Conservation (phyloP, 2,888 invertebrate species). For the Hydriomena furcata region DNA sequence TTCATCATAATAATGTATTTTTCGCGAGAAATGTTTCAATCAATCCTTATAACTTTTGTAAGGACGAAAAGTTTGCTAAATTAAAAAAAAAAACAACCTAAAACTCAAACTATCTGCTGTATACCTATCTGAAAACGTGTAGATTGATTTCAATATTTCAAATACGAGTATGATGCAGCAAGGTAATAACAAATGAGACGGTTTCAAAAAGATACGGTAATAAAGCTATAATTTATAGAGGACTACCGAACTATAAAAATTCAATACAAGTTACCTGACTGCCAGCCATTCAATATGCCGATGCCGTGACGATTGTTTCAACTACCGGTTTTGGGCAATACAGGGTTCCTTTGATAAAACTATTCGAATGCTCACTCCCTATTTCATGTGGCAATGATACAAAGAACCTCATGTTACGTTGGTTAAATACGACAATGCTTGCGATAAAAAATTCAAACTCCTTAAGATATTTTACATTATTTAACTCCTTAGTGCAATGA, state of each 20-base stretch:
- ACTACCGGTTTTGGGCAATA: slow-evolving; percentile 71
- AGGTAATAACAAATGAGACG: slow-evolving; percentile 19
- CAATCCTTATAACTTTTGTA: no score
- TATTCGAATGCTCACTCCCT: slow-evolving; percentile 13
- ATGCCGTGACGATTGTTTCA: slow-evolving; percentile 71
- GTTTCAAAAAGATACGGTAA: slow-evolving; percentile 27
- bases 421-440: slow-evolving; percentile 1
- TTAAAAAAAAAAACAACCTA: no score
- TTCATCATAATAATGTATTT: no score
- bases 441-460: no score
- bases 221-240: slow-evolving; percentile 46
- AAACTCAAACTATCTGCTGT: no score
- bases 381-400: slow-evolving; percentile 19
- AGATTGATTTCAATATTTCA: no score
- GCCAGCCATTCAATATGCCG: slow-evolving; percentile 47
- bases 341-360: slow-evolving; percentile 47
- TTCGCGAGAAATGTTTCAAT: no score
- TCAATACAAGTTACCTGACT: slow-evolving; percentile 52
- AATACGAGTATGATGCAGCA: slow-evolving; percentile 16
- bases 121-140: no score
- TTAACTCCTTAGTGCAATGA: no score
- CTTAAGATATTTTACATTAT: no score
- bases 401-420: slow-evolving; percentile 2
- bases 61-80: no score
- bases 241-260: slow-evolving; percentile 52